Evolutionary conservation across 2,797 vertebrate species (phyloP).

Genomic region (Clarias laeviceps): DNA sequence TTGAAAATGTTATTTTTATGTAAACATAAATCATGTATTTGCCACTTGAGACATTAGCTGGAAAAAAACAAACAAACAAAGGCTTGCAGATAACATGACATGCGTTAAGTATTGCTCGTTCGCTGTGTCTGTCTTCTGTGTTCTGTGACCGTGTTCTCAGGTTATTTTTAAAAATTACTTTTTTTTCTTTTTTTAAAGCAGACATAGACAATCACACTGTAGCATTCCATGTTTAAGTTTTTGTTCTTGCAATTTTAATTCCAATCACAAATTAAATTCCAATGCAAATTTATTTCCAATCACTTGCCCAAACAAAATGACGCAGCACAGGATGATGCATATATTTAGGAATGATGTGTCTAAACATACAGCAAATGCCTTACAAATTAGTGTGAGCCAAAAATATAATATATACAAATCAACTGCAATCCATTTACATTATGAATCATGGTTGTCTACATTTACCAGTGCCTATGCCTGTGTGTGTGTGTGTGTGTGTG

Average conservation of each 20-base stretch:
- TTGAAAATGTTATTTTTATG: conserved; percentile 25
- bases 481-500: conserved; percentile 21
- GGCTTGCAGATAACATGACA: conserved; percentile 48
- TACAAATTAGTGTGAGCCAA: conserved; percentile 14
- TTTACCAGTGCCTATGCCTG: conserved; percentile 7
- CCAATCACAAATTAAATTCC: background rate
- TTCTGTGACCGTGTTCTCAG: background rate
- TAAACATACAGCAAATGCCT: background rate
- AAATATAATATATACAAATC: background rate
- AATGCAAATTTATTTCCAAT: conserved; percentile 6
- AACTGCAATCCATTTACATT: background rate
- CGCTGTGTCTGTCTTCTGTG: conserved; percentile 14
- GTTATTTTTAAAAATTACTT: background rate
- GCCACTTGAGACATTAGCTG: conserved; percentile 29
- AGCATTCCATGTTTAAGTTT: background rate
- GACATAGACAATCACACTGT: conserved; percentile 20
- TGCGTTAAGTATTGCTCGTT: conserved; percentile 46
- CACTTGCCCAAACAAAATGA: background rate
- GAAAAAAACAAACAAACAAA: conserved; percentile 37
- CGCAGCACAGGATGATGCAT: background rate
- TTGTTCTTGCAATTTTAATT: background rate
- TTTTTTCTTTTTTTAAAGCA: background rate
- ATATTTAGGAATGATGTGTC: background rate
- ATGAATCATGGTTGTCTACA: conserved; percentile 27
- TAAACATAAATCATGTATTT: conserved; percentile 38